Evolutionary conservation across 1,140 invertebrate genomes (phyloP), one percentile per base, ranked within the genome.

Genomic region (Diuraphis noxia): DNA sequence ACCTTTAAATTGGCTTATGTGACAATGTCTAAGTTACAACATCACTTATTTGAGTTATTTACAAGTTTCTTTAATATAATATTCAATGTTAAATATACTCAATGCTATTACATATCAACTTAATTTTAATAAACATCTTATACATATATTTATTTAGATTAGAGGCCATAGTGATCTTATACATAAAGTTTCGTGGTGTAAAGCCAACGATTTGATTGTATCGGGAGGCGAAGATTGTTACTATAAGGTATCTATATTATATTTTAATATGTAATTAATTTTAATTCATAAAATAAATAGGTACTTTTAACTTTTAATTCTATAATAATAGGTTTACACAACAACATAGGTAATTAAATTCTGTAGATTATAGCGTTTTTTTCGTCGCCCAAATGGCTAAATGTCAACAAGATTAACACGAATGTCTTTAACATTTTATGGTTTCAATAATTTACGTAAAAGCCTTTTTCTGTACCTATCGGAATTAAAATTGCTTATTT

Each of bases 161-260:
- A 98, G 98, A 94, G 99, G 97, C 38, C 99, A 99, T 94, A 98
- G 99, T 92, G 98, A 97, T 17, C 93, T 99, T 4, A 96, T 99
- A 92, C 94, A 99, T 36, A 96, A 96, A 89, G 95, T 98, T 3
- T 96, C 96, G 86, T 99, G 99, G 98, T 98, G 97, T 94, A 94
- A 96, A 4, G 96, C 96, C 86, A 97, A 97, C 92, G 97, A 97
- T 93, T 94, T 98, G 0, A 98, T 99, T 86, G 94, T 99, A 40
- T 98, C 98, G 43, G 98, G 98, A 3, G 97, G 96, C 19, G 99
- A 99, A 95, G 99, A 99, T 94, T 98, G 98, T 93, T 96, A 96
- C 92, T 99, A 98, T 92, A 98, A 99, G 95, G 96, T 96, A 93
- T 87, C 46, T 92, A 36, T 40, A 81, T 79, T 56, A 56, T 30